Evolutionary conservation across 2,888 invertebrate genomes (phyloP).

Genomic region (Amaurobius ferox): DNA sequence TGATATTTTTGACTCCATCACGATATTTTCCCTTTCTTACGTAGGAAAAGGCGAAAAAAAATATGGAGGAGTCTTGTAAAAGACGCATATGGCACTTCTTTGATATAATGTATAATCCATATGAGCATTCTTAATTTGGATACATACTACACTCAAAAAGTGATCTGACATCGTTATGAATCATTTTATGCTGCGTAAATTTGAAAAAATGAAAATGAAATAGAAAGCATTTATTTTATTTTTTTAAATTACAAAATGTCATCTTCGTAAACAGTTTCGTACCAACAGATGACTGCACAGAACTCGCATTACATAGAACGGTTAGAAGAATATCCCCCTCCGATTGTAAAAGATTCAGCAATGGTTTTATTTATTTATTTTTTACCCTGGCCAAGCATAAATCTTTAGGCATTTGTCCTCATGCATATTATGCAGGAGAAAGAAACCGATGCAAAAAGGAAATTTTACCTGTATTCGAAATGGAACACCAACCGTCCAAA

Average conservation of each 20-base stretch:
- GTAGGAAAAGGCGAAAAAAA: no score
- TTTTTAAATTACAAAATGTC: neutral
- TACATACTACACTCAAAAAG: no score
- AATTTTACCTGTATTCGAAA: conserved; percentile 17
- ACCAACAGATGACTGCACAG: neutral
- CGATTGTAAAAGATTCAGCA: neutral
- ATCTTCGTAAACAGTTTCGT: neutral
- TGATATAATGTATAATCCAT: no score
- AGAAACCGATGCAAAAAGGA: conserved; percentile 1
- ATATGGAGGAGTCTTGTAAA: no score
- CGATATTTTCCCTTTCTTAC: no score
- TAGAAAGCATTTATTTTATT: neutral
- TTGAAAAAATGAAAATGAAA: no score
- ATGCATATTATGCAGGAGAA: conserved; percentile 18
- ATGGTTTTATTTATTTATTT: neutral
- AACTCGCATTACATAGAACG: neutral
- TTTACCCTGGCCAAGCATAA: neutral
- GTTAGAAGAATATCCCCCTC: neutral
- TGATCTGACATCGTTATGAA: no score
- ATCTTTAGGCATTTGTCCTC: conserved; percentile 15
- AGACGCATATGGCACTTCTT: no score
- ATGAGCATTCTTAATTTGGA: no score
- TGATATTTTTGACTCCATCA: no score
- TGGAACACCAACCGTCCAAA: conserved; percentile 10
- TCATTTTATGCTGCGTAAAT: neutral